phyloP scores from a whole-genome alignment of 2,113 vertebrate genomes.

The Callorhinus ursinus region DNA sequence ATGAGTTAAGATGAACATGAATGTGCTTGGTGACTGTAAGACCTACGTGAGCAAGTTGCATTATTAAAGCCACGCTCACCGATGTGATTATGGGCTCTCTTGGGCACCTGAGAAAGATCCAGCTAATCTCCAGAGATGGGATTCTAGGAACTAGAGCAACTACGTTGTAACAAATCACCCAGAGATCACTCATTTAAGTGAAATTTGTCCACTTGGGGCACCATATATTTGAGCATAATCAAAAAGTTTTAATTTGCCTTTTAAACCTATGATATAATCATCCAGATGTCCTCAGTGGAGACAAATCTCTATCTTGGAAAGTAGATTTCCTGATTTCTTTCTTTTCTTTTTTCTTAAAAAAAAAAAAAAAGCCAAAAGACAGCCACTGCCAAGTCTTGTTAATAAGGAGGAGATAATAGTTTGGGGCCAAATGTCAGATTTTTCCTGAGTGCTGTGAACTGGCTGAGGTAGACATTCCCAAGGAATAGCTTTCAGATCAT shows the following conservation, averaged over 20 bases:
- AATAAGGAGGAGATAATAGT: neutral
- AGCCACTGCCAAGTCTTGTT: neutral
- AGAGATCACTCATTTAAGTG: neutral
- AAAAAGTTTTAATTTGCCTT: neutral
- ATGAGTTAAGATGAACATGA: neutral
- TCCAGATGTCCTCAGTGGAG: neutral
- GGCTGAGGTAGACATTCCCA: neutral
- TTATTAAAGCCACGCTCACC: fast-evolving
- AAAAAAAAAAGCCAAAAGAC: neutral
- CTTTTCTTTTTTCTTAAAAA: neutral
- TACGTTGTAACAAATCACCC: neutral
- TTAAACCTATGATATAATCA: neutral
- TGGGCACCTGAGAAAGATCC: neutral
- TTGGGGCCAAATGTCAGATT: neutral
- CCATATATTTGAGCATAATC: neutral
- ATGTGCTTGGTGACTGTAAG: neutral
- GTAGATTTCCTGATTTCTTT: neutral
- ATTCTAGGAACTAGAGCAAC: neutral
- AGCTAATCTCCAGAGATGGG: neutral
- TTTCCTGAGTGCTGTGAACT: neutral
- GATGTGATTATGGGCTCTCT: fast-evolving
- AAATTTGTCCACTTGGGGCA: neutral
- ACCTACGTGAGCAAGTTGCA: neutral
- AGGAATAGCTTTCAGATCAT: neutral
- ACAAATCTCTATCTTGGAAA: neutral